Evolutionary conservation across 2,888 invertebrate genomes (phyloP), one percentile per base, ranked within the genome.

Genomic region (Gasteruption jaculator): DNA sequence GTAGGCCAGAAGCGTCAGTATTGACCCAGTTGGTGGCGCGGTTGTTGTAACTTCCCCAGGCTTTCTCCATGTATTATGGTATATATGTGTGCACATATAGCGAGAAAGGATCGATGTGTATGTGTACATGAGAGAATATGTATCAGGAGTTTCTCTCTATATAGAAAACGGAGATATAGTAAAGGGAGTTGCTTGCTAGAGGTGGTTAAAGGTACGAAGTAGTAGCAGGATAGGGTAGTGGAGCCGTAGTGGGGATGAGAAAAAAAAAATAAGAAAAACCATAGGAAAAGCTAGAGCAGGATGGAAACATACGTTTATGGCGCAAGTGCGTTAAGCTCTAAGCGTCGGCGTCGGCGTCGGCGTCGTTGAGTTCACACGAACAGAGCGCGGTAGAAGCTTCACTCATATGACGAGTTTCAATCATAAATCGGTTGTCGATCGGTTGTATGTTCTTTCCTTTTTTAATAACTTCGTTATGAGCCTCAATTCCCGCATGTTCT

Each of bases 331-430:
- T 41, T 24, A 58, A 75, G 65, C 64, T 75, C 63, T 69, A 73
- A 58, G 73, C 63, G 63, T 77, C 72, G 71, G 70, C 71, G 64
- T 71, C 71, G 73, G 76, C 77, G 72, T 73, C 75, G 71, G 58
- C 60, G 61, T n/a, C n/a, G n/a, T n/a, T n/a, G n/a, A n/a, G 24
- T 8, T 70, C 76, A 67, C 71, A 53, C 48, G 45, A 48, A 50
- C 54, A 61, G 55, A 60, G 52, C 53, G 54, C 56, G 58, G 53
- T 51, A 57, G 60, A 52, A 56, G 49, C 55, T 55, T 50, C 55
- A 48, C 52, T n/a, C n/a, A 52, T 57, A 59, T 57, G 54, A 53
- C 57, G 53, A 60, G 56, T 54, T 55, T 48, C 49, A 37, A 45
- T 47, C 45, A 49, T 41, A 48, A 35, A 45, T 48, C 39, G 41